Evolutionary conservation across 2,888 invertebrate genomes (phyloP).

Genomic region (Blera fallax): DNA sequence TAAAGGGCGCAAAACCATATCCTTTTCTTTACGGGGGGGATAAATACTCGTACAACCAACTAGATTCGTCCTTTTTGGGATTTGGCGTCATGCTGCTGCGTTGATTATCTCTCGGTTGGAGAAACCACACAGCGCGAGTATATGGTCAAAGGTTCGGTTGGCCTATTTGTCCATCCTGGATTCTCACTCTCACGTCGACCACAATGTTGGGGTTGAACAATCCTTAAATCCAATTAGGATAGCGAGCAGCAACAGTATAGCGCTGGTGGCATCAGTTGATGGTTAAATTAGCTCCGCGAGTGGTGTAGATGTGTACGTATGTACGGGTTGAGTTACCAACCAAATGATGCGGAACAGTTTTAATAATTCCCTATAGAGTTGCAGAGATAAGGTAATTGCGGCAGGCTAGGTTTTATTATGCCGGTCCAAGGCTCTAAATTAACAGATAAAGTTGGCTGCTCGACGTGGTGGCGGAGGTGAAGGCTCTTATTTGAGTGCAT

Average conservation of each 20-base stretch:
- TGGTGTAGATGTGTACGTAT: background rate
- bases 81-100: slow-evolving; percentile 47
- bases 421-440: slow-evolving; percentile 29
- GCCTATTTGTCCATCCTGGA: slow-evolving; percentile 38
- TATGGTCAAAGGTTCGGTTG: slow-evolving; percentile 46
- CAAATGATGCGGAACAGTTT: slow-evolving; percentile 56
- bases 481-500: slow-evolving; percentile 20
- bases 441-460: slow-evolving; percentile 27
- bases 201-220: slow-evolving; percentile 29
- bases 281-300: slow-evolving; percentile 54
- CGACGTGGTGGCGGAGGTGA: background rate
- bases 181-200: background rate
- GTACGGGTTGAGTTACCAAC: background rate
- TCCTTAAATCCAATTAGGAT: slow-evolving; percentile 66
- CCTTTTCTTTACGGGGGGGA: slow-evolving; percentile 18
- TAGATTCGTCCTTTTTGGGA: slow-evolving; percentile 6
- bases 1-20: background rate
- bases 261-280: slow-evolving; percentile 51
- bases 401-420: slow-evolving; percentile 56
- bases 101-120: slow-evolving; percentile 39
- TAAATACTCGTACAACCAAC: slow-evolving; percentile 23
- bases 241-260: slow-evolving; percentile 30
- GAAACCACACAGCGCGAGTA: slow-evolving; percentile 31
- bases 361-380: slow-evolving; percentile 62
- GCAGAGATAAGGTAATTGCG: slow-evolving; percentile 68